A percentile compares a stretch with the other conserved stretches of the same genome.
These are phyloP conservation scores for Stenichneumon culpator DNA, from an alignment of 2,888 invertebrate species.

Conservation along the genomic window DNA sequence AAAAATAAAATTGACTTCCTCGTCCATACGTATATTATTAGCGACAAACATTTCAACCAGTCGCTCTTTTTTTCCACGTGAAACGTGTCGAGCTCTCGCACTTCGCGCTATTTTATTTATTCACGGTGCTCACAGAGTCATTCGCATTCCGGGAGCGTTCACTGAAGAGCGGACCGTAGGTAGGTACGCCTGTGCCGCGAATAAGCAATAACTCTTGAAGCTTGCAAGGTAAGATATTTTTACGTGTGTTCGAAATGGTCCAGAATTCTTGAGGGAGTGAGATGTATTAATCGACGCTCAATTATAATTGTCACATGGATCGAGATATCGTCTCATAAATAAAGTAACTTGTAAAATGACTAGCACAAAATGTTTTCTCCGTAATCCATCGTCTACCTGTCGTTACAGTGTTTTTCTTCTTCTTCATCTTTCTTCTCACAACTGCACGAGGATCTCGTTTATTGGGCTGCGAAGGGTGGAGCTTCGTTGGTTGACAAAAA, in stretches of 20 bases:
- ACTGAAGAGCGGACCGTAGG: neutral
- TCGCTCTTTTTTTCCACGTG: constrained; percentile 10
- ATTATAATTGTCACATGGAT: constrained; percentile 46
- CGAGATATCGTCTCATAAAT: constrained; percentile 62
- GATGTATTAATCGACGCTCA: constrained; percentile 49
- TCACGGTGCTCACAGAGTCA: neutral
- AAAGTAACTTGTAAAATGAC: constrained; percentile 78
- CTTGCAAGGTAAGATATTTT: constrained; percentile 40
- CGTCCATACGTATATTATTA: constrained; percentile 3
- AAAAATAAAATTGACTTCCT: constrained; percentile 70
- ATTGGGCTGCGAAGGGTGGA: constrained; percentile 78
- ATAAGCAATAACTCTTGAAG: constrained; percentile 26
- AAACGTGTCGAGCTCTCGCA: constrained; percentile 20
- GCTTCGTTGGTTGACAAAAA: constrained; percentile 78
- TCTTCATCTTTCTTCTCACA: constrained; percentile 14
- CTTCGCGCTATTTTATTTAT: constrained; percentile 5
- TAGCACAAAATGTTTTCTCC: constrained; percentile 75
- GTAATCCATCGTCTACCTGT: constrained; percentile 28
- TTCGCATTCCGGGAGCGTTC: neutral
- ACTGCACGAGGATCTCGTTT: constrained; percentile 41
- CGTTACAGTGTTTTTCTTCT: constrained; percentile 18
- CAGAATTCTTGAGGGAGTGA: constrained; percentile 24
- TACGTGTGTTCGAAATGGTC: neutral
- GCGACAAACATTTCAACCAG: neutral
- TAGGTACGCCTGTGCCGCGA: constrained; percentile 16